Conservation (phyloP, 2,113 vertebrate species). For the Brevimyrus niger region DNA sequence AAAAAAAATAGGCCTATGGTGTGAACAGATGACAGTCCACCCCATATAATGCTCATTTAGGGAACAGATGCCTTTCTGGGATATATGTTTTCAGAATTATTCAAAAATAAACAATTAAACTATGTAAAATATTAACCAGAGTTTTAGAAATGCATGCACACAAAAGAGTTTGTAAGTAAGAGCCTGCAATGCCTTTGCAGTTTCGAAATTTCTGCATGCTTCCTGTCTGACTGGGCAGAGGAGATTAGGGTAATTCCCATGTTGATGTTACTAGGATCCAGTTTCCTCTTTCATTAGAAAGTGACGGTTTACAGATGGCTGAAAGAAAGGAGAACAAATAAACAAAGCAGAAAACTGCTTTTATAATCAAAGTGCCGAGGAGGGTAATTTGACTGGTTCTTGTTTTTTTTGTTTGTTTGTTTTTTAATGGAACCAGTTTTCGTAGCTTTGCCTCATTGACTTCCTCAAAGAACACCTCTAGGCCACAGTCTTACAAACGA, state of each 20-base stretch:
- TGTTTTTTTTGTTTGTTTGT: not conserved
- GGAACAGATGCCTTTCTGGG: not conserved
- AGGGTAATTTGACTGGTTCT: not conserved
- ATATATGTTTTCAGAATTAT: not conserved
- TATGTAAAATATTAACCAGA: not conserved
- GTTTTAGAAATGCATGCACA: not conserved
- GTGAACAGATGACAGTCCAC: not conserved
- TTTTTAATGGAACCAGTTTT: not conserved
- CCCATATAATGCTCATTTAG: not conserved
- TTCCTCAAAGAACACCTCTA: not conserved
- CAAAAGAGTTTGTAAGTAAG: not conserved
- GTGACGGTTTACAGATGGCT: not conserved
- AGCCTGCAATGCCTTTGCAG: not conserved
- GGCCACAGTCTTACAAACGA: not conserved
- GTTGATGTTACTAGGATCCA: not conserved
- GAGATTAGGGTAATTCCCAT: constrained; percentile 7
- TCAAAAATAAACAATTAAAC: too few relatives aligned
- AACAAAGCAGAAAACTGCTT: not conserved
- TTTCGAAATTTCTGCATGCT: not conserved
- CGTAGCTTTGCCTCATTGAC: not conserved
- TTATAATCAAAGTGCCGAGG: not conserved
- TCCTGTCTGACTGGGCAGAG: not conserved
- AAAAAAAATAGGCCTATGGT: not conserved
- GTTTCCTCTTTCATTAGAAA: not conserved
- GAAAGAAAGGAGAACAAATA: not conserved